phyloP scores from a whole-genome alignment of 2,797 vertebrate genomes.

The Mormyrops boulengeri region DNA sequence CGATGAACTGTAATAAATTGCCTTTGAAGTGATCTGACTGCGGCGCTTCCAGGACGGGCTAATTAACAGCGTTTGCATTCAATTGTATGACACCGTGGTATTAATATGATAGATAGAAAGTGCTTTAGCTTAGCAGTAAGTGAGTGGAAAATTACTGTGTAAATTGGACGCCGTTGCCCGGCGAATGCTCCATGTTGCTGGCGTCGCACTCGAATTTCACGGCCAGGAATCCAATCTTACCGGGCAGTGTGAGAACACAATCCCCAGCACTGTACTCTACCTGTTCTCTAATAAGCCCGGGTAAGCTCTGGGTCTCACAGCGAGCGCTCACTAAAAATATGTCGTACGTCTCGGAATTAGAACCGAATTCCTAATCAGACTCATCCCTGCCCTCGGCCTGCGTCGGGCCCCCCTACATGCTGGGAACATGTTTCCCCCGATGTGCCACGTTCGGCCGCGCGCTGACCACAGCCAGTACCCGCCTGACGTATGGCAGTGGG shows the following conservation, averaged over 20 bases:
- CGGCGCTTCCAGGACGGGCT: slow-evolving; percentile 45
- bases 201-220: slow-evolving; percentile 58
- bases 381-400: slow-evolving; percentile 23
- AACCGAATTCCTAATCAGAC: slow-evolving; percentile 42
- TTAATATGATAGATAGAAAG: slow-evolving; percentile 52
- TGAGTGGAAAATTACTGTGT: slow-evolving; percentile 61
- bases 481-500: slow-evolving; percentile 12
- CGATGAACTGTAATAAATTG: slow-evolving; percentile 59
- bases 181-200: slow-evolving; percentile 41
- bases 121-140: slow-evolving; percentile 49
- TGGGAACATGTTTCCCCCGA: background rate
- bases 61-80: slow-evolving; percentile 49
- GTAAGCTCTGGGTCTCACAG: slow-evolving; percentile 52
- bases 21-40: slow-evolving; percentile 48
- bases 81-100: slow-evolving; percentile 40
- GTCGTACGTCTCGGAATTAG: slow-evolving; percentile 31
- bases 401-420: background rate
- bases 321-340: slow-evolving; percentile 35
- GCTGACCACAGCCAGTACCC: too few relatives aligned
- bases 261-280: slow-evolving; percentile 51
- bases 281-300: slow-evolving; percentile 58
- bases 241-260: slow-evolving; percentile 50
- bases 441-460: background rate
- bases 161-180: slow-evolving; percentile 60
- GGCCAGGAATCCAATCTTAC: slow-evolving; percentile 62